Conservation (phyloP, 2,113 vertebrate genomes). For the Sinocyclocheilus anshuiensis region DNA sequence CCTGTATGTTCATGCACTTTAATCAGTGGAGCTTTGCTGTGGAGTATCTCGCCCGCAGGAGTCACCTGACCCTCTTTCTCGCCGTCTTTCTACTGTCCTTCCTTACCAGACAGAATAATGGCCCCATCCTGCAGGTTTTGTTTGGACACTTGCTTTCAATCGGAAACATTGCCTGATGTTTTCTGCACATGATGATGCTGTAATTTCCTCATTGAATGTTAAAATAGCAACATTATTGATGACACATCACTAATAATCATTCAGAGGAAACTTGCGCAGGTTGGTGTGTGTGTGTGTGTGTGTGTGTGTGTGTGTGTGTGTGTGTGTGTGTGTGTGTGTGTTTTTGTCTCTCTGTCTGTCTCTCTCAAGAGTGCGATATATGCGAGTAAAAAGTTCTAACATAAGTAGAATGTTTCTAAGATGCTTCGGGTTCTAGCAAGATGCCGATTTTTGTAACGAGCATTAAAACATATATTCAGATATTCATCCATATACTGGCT, state of each 20-base stretch:
- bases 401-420: conserved; percentile 28
- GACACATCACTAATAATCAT: conserved; percentile 5
- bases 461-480: conserved; percentile 27
- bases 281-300: neutral
- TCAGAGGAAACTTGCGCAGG: neutral
- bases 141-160: neutral
- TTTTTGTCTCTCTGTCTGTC: no score
- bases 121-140: neutral
- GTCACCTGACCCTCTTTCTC: conserved; percentile 30
- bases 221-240: conserved; percentile 22
- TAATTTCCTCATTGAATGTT: conserved; percentile 21
- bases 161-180: neutral
- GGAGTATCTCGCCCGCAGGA: conserved; percentile 35
- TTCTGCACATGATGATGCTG: conserved; percentile 4
- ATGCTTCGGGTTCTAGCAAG: conserved; percentile 13
- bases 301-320: neutral
- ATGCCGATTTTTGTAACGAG: conserved; percentile 11
- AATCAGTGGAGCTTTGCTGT: conserved; percentile 40
- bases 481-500: conserved; percentile 5
- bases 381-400: conserved; percentile 9
- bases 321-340: conserved; percentile 2
- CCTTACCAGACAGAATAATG: neutral
- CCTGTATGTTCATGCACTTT: conserved; percentile 50
- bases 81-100: neutral
- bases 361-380: no score